These are phyloP conservation scores for Trissolcus basalis DNA, from an alignment of 1,140 invertebrate species.

Conservation along the genomic window DNA sequence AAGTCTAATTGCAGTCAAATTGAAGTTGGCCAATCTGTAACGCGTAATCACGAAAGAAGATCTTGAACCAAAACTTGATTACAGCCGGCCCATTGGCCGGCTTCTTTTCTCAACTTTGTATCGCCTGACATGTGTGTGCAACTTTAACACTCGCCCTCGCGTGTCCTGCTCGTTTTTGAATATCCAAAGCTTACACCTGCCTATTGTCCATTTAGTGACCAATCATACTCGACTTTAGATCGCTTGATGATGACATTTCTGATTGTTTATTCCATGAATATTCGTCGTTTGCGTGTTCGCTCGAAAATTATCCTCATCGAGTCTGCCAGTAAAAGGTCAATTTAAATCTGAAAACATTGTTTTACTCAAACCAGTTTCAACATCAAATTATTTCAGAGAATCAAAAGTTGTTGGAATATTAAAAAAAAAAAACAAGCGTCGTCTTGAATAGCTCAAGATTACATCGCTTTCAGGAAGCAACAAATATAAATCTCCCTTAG, in stretches of 20 bases:
- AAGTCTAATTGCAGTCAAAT: slow-evolving; percentile 1
- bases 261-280: slow-evolving; percentile 2
- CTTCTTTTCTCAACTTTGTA: no score
- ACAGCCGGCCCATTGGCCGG: no score
- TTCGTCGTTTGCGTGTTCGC: background rate
- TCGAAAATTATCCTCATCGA: background rate
- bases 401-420: no score
- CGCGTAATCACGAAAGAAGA: background rate
- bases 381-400: no score
- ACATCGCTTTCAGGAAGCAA: no score
- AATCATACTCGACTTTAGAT: background rate
- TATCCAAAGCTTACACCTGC: background rate
- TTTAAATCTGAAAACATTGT: background rate
- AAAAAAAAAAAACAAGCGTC: no score
- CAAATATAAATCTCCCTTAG: no score
- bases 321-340: background rate
- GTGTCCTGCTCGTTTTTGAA: background rate
- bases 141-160: no score
- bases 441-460: no score
- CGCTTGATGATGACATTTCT: slow-evolving; percentile 1
- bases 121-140: no score
- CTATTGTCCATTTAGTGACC: background rate
- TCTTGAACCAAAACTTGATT: background rate
- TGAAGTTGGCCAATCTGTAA: slow-evolving; percentile 1
- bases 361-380: background rate